phyloP scores from a whole-genome alignment of 2,113 vertebrate genomes.

The Nanorana parkeri region DNA sequence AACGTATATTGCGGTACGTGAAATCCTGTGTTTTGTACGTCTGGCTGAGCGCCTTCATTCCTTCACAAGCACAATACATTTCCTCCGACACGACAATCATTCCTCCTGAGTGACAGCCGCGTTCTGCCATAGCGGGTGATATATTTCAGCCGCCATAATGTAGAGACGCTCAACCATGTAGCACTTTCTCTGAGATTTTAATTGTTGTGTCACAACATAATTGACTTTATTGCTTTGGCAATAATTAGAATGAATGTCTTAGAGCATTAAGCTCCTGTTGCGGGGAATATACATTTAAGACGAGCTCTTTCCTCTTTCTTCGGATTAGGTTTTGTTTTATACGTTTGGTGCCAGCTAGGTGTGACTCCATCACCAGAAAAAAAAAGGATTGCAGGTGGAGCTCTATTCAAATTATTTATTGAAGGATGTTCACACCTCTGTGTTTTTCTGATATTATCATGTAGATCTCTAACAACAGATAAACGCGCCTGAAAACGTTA shows the following conservation, averaged over 20 bases:
- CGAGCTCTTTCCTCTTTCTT: background rate
- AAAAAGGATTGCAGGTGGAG: too few relatives aligned
- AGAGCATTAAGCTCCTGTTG: background rate
- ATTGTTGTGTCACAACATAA: slow-evolving; percentile 47
- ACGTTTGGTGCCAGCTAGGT: too few relatives aligned
- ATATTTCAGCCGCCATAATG: slow-evolving; percentile 36
- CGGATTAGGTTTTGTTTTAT: too few relatives aligned
- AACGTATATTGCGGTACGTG: background rate
- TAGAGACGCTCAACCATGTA: slow-evolving; percentile 30
- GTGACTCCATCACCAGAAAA: too few relatives aligned
- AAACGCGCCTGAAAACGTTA: too few relatives aligned
- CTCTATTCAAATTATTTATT: too few relatives aligned
- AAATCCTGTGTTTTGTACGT: background rate
- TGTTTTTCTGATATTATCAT: too few relatives aligned
- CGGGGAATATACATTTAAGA: background rate
- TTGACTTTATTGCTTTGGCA: slow-evolving; percentile 51
- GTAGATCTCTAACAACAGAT: too few relatives aligned
- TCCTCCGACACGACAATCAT: slow-evolving; percentile 32
- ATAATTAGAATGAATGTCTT: slow-evolving; percentile 37
- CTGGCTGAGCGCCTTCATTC: slow-evolving; percentile 13
- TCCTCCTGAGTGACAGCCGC: slow-evolving; percentile 28
- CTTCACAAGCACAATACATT: background rate
- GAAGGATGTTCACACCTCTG: too few relatives aligned
- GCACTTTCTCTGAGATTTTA: slow-evolving; percentile 43
- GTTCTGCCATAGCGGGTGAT: background rate